Base-by-base conservation (phyloP, 92 coral and sea anemone genomes). In the Montipora capitata region DNA sequence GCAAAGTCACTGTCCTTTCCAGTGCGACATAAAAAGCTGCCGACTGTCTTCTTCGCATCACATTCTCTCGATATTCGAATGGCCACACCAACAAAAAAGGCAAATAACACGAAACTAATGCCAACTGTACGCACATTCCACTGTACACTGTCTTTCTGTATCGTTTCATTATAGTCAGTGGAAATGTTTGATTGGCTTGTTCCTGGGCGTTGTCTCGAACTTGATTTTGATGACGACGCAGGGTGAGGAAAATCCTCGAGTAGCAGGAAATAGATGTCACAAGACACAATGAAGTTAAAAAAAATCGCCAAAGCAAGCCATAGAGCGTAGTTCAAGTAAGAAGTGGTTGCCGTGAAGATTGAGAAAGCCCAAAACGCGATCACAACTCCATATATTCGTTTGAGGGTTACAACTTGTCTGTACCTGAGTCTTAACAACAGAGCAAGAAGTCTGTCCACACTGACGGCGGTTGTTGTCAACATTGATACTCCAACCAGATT, bases 401-500 rank as follows among this genome's bases (percentile, higher is more conserved):
- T 64, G 10, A 64, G 8, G 9, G 69, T 64, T 64, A 64, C 69
- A 18, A 64, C 40, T 64, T 59, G 70, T 61, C 70, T 40, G 81
- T 77, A 77, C 41, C 67, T 77, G 39, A 77, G 40, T 17, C 81
- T 41, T 40, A 77, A 41, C 17, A 77, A 77, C 70, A 77, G 54
- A 40, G 81, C 81, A 7, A 77, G 70, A 58, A 77, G 81, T 41
- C 81, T 77, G 81, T 77, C 81, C n/a, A 77, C 57, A 7, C 81
- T 61, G 58, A 77, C 57, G 39, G 81, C 81, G 7, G 81, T 57
- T 13, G 15, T 16, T 58, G 68, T 39, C 4, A 8, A 38, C 81
- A 77, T 57, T 57, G 81, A 77, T 7, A 13, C n/a, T 54, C 10
- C 27, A 13, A 43, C 42, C 9, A 74, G 51, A 4, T 7, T 6